Evolutionary conservation across 2,888 invertebrate genomes (phyloP), one percentile per base, ranked within the genome.

Genomic region (Lacanobia wlatinum): DNA sequence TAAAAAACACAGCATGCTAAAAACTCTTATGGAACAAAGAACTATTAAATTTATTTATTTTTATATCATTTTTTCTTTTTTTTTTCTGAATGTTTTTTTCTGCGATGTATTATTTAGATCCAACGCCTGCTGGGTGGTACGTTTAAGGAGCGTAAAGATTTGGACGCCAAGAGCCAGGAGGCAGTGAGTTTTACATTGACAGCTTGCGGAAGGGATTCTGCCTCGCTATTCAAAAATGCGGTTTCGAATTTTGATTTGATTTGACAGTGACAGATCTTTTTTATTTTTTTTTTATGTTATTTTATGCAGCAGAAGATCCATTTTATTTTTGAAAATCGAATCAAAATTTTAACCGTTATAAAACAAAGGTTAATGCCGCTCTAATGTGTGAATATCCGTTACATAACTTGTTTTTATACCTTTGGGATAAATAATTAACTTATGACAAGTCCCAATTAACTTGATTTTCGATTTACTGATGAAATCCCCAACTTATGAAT

Each of bases 61-160:
- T 77, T 73, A 78, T 84, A 88, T 83, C 75, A 78, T 82, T 78
- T 84, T 85, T 88, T 86, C 90, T 90, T 88, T 90, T 87, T 85
- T 81, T 85, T 88, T 90, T 89, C 87, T 87, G 90, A 86, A 89
- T 88, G 87, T 87, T 90, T 88, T 90, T 90, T 89, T 83, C 67
- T 93, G 89, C 89, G 82, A 88, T 89, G 83, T 88, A 76, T 67
- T 92, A 93, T 92, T 86, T 97, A 97, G 98, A 97, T 98, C 92
- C 97, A 97, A 91, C 97, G 97, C 89, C 97, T 98, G 93, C 97
- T 98, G 94, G 98, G 97, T 87, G 98, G 98, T 89, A 96, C 97
- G 58, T 92, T 97, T 89, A 97, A 96, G 95, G 94, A 97, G 87
- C 96, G 97, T 84, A 97, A 97, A 92, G 96, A 97, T 92, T 96